These are phyloP conservation scores for Melipona beecheii DNA, from an alignment of 2,888 invertebrate genomes.

Conservation along the genomic window DNA sequence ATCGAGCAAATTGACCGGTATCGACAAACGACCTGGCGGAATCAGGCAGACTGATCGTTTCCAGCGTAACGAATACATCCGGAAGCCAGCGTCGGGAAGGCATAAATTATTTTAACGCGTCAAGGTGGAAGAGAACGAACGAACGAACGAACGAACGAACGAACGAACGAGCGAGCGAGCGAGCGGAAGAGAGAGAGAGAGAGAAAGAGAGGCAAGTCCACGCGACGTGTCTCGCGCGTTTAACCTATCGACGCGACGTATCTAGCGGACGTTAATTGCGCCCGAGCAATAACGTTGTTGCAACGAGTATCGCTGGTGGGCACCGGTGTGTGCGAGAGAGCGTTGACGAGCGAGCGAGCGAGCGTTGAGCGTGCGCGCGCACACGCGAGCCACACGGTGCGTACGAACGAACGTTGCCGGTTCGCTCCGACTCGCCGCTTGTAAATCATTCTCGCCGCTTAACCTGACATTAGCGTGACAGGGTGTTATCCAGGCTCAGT, in stretches of 20 bases:
- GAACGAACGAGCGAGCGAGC: too few species aligned
- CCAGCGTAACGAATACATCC: slow-evolving; percentile 19
- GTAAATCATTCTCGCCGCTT: slow-evolving; percentile 74
- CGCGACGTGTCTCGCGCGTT: slow-evolving; percentile 54
- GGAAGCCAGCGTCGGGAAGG: slow-evolving; percentile 18
- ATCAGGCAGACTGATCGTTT: background rate
- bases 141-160: too few species aligned
- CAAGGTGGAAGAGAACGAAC: background rate
- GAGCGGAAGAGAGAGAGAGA: background rate
- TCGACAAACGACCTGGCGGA: slow-evolving; percentile 12
- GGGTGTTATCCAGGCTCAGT: slow-evolving; percentile 70
- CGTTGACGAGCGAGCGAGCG: background rate
- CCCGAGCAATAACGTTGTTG: slow-evolving; percentile 52
- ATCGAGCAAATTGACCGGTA: background rate
- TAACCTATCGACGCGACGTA: slow-evolving; percentile 56
- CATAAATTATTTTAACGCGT: slow-evolving; percentile 55
- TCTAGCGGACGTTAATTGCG: slow-evolving; percentile 60
- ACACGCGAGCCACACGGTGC: background rate
- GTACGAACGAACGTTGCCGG: slow-evolving; percentile 38
- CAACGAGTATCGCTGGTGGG: slow-evolving; percentile 43
- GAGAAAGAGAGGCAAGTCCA: slow-evolving; percentile 1
- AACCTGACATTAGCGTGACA: slow-evolving; percentile 75
- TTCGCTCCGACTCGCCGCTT: slow-evolving; percentile 65
- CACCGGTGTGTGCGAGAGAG: background rate
- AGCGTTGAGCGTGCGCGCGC: background rate